Conservation (phyloP, 2,797 vertebrate genomes). For the Chelmon rostratus region DNA sequence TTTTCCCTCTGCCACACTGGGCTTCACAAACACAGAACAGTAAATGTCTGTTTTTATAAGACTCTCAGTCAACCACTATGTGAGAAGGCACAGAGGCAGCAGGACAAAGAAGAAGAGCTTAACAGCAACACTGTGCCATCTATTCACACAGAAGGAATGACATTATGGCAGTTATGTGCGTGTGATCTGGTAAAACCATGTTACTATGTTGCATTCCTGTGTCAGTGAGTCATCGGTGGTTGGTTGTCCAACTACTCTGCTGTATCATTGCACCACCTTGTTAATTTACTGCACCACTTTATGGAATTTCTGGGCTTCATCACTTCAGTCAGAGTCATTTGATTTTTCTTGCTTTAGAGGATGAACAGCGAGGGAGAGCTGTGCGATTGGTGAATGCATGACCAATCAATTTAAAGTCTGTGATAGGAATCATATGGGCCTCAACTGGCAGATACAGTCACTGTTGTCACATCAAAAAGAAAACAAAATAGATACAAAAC, state of each 20-base stretch:
- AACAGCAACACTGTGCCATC: conserved; percentile 37
- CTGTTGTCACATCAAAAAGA: conserved; percentile 7
- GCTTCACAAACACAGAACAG: conserved; percentile 61
- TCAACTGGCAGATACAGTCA: conserved; percentile 34
- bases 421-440: conserved; percentile 44
- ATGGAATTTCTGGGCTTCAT: conserved; percentile 33
- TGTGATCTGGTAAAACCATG: conserved; percentile 32
- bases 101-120: conserved; percentile 41
- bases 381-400: conserved; percentile 36
- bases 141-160: conserved; percentile 32
- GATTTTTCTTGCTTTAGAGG: not conserved
- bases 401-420: conserved; percentile 43
- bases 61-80: conserved; percentile 53
- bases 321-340: conserved; percentile 3
- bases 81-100: conserved; percentile 47
- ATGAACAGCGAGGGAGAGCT: conserved; percentile 7
- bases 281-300: conserved; percentile 41
- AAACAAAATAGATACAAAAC: conserved; percentile 10
- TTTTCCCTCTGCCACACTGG: conserved; percentile 43
- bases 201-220: conserved; percentile 20
- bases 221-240: conserved; percentile 10
- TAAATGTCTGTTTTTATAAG: conserved; percentile 74
- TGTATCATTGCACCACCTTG: conserved; percentile 28
- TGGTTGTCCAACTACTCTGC: conserved; percentile 17
- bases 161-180: conserved; percentile 21